A percentile compares a stretch with the other conserved stretches of the same genome.
phyloP scores from a whole-genome alignment of 1,140 invertebrate genomes.

The Battus philenor region DNA sequence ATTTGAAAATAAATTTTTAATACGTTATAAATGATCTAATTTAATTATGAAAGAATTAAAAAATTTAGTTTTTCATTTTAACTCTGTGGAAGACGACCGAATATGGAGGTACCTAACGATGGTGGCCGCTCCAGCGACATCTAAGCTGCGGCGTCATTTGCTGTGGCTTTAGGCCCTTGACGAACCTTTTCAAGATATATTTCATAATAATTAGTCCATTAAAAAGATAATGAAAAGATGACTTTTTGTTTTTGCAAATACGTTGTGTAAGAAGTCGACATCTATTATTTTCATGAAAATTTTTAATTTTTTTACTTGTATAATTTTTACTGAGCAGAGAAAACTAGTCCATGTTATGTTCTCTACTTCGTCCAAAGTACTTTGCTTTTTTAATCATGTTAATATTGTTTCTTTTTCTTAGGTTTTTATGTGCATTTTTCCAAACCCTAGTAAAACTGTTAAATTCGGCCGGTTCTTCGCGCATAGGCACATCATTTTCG shows the following conservation, averaged over 20 bases:
- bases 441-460: too few relatives aligned
- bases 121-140: too few relatives aligned
- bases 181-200: too few relatives aligned
- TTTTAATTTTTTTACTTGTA: background rate
- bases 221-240: background rate
- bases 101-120: too few relatives aligned
- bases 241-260: background rate
- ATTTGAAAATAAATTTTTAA: background rate
- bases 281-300: background rate
- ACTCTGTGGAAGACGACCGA: too few relatives aligned
- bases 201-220: background rate
- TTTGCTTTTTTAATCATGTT: background rate
- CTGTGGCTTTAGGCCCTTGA: too few relatives aligned
- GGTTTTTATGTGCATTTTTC: too few relatives aligned
- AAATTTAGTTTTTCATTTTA: background rate
- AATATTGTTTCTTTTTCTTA: background rate
- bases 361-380: background rate
- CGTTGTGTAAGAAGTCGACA: background rate
- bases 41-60: background rate
- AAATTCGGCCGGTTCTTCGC: background rate
- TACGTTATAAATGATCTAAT: background rate
- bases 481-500: background rate
- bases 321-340: background rate
- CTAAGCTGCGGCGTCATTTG: too few relatives aligned
- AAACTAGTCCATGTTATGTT: background rate